Percentiles rank a stretch among this genome's conserved stretches.
Conservation (phyloP, 1,140 invertebrate species). For the Pentalonia nigronervosa region DNA sequence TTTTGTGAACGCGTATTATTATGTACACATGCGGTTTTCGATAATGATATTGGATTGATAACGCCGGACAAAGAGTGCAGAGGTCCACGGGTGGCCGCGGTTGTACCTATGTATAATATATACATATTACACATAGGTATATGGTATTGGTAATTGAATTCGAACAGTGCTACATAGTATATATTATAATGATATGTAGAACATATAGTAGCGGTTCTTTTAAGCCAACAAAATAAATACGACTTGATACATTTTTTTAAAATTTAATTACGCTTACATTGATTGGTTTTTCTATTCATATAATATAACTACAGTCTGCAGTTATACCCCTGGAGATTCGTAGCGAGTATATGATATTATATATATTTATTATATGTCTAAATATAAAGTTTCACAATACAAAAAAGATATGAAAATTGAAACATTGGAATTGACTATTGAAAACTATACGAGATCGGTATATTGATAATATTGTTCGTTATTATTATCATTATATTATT, state of each 20-base stretch:
- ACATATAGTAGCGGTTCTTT: constrained; percentile 29
- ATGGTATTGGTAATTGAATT: background rate
- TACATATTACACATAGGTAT: background rate
- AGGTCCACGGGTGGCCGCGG: background rate
- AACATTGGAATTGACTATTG: background rate
- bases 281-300: constrained; percentile 29
- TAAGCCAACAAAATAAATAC: background rate
- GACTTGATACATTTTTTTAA: background rate
- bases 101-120: background rate
- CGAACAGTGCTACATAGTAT: background rate
- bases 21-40: constrained; percentile 32
- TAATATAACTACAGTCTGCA: background rate
- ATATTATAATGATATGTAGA: background rate
- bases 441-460: background rate
- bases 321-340: background rate
- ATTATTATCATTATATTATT: background rate
- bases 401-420: background rate
- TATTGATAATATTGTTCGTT: background rate
- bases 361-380: background rate
- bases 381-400: background rate
- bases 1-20: constrained; percentile 28
- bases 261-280: constrained; percentile 14
- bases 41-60: constrained; percentile 31
- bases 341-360: background rate
- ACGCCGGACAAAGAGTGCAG: background rate